Evolutionary conservation across 2,797 vertebrate genomes (phyloP).

Genomic region (Lacerta bilineata): DNA sequence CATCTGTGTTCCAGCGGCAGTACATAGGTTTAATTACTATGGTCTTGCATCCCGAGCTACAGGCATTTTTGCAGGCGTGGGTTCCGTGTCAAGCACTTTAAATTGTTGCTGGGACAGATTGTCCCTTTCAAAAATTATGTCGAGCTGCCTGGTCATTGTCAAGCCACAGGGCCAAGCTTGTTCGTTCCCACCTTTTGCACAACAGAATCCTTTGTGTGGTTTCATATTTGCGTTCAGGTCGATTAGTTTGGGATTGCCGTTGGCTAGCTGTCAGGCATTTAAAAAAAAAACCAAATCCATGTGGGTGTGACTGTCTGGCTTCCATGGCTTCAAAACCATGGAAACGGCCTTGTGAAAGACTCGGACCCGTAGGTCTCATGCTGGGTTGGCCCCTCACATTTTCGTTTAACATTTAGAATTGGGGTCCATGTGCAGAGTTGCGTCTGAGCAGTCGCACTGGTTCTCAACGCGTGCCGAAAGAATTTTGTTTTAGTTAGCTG

Average conservation of each 20-base stretch:
- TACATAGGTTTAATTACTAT: background rate
- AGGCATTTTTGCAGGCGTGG: background rate
- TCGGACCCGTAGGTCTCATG: background rate
- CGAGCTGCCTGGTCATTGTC: background rate
- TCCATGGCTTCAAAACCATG: background rate
- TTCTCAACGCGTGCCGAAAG: background rate
- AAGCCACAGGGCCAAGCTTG: background rate
- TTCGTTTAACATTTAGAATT: background rate
- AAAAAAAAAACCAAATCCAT: background rate
- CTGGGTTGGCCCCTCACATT: background rate
- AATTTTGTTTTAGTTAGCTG: background rate
- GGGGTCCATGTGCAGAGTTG: background rate
- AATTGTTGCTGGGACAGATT: background rate
- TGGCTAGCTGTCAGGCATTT: accelerated
- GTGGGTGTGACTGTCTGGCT: background rate
- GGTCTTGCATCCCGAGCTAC: background rate
- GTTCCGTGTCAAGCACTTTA: background rate
- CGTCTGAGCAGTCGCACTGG: accelerated
- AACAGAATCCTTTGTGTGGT: accelerated
- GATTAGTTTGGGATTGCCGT: background rate
- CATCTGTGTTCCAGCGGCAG: background rate
- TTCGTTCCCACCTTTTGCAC: accelerated
- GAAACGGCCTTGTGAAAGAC: constrained; percentile 2
- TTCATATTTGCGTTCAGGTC: background rate
- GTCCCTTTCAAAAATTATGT: background rate